Evolutionary conservation across 2,797 vertebrate species (phyloP), one percentile per base, ranked within the genome.

Genomic region (Mus minutoides): DNA sequence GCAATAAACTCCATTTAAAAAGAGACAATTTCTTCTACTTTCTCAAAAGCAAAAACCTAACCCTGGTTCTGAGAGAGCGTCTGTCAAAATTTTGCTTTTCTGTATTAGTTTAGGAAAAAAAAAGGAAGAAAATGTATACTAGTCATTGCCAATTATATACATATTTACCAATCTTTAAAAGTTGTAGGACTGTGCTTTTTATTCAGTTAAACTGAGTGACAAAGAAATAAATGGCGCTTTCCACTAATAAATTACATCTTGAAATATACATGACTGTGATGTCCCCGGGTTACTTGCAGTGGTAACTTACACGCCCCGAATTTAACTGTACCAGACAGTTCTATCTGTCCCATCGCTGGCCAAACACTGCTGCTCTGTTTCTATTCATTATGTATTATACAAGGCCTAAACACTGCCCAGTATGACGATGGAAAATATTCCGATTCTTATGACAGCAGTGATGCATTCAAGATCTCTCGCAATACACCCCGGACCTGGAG

Each of bases 321-420:
- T 98, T 98, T 98, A 97, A 97, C 94, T 96, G 98, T 97, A 98
- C 97, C 97, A 98, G 97, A 98, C 96, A 97, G 97, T 96, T 97
- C 98, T 96, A 97, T 98, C 98, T 97, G 97, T 96, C 97, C 98
- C 97, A 98, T 98, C 97, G 87, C 97, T 96, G 92, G 92, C 92
- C 97, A 97, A 97, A 98, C 97, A 98, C 95, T 97, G 95, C 95
- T 95, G 96, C 97, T 98, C 97, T 98, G 97, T 98, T 96, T 96
- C 97, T 96, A 97, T 93, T 96, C 97, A 97, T 97, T 96, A 96
- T 73, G 93, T 91, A 97, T 97, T 97, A 95, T 91, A 97, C 58
- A 85, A 97, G 92, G 90, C 96, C 90, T 96, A 92, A 94, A 97
- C 80, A 92, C 95, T 96, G 86, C 37, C 86, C 86, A 96, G 90